Evolutionary conservation across 2,797 vertebrate genomes (phyloP), one percentile per base, ranked within the genome.

Genomic region (Argentina silus): DNA sequence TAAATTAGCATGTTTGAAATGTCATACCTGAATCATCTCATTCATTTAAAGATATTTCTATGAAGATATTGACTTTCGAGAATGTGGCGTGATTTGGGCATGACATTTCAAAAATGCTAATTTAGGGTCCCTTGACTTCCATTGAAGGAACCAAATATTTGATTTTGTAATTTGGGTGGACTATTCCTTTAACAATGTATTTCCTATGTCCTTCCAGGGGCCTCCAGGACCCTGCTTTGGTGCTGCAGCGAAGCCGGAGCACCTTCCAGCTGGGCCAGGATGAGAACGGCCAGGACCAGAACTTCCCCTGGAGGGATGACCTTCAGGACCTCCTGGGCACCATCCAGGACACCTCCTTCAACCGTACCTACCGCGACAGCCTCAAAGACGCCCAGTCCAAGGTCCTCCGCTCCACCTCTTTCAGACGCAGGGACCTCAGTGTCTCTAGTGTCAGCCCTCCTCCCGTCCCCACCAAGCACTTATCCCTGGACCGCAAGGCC

Each of bases 401-500:
- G 50, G 96, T 97, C 12, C 88, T 99, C 48, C 90, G 93, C 1
- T 97, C 97, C 81, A 96, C 96, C 7, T 98, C 97, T 17, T 97
- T 96, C 82, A 91, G 91, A n/a, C 93, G 94, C 69, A 91, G 89
- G 56, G 94, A 96, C 77, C 89, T 96, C 10, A 90, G 82, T 19
- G 77, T 81, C 7, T 82, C 83, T 0, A 6, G 4, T 55, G 88
- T 86, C 55, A 93, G 89, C 51, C 73, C 77, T 64, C 72, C 69
- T 1, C 81, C 92, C 0, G 81, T 89, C 0, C 83, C 85, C 0
- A 85, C 67, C n/a, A 84, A 92, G 1, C 81, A 91, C 69, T 89
- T 84, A 77, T 86, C 87, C 17, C 90, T 93, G 19, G 93, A 94
- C 93, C 86, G 95, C 88, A 50, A 89, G 92, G 73, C 93, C 91